These are phyloP conservation scores for Anarrhichthys ocellatus DNA, from an alignment of 2,113 vertebrate genomes.

Conservation along the genomic window DNA sequence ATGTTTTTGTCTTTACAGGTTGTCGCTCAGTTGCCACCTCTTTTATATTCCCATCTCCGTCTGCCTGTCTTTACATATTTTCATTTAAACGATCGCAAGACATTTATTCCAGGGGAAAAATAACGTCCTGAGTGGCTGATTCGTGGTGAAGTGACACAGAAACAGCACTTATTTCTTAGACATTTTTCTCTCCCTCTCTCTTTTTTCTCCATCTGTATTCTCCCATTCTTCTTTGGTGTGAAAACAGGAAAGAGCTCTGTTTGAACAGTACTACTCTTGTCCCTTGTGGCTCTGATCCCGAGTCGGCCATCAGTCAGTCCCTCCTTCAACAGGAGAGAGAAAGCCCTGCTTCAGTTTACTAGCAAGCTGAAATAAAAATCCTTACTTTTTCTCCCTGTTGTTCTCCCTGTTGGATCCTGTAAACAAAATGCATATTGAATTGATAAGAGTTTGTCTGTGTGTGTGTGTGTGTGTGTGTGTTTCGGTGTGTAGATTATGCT, in stretches of 20 bases:
- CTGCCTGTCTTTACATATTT: neutral
- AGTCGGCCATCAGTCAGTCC: conserved; percentile 56
- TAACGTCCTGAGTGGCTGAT: neutral
- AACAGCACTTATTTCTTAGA: conserved; percentile 5
- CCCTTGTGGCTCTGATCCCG: conserved; percentile 67
- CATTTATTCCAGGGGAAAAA: neutral
- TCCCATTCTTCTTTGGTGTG: conserved; percentile 63
- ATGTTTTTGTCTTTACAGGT: conserved; percentile 32
- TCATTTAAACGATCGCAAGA: neutral
- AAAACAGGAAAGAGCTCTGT: conserved; percentile 75
- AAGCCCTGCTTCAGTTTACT: conserved; percentile 17
- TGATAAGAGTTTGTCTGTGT: conserved; percentile 1
- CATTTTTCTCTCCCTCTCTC: conserved; percentile 15
- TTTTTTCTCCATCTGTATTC: conserved; percentile 27
- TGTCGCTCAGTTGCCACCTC: neutral
- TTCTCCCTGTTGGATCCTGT: conserved; percentile 16
- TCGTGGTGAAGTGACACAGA: conserved; percentile 26
- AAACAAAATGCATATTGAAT: conserved; percentile 4
- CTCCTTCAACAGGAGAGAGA: conserved; percentile 53
- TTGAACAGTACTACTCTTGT: conserved; percentile 77
- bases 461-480: conserved; percentile 16
- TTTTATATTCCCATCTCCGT: neutral
- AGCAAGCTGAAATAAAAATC: neutral
- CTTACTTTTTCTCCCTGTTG: neutral
- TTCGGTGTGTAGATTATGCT: conserved; percentile 37